Evolutionary conservation across 2,113 vertebrate species (phyloP), one percentile per base, ranked within the genome.

Genomic region (Ciconia stormi): DNA sequence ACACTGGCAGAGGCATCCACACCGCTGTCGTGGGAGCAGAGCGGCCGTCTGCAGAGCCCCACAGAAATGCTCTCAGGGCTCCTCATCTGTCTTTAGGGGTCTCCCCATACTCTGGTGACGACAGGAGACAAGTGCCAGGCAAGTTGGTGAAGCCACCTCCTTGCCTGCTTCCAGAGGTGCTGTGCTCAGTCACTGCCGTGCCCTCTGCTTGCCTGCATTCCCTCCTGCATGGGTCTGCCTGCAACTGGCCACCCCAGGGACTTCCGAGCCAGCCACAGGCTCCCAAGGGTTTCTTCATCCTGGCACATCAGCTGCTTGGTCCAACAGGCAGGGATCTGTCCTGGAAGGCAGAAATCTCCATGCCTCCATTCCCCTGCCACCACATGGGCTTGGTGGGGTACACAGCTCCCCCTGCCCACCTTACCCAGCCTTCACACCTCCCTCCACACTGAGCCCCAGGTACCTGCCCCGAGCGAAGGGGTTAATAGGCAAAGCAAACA

Each of bases 371-470:
- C 19, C 9, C 38, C 15, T 32, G 69, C 10, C 34, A 10, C 49
- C 20, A 34, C 16, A 44, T 0, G 0, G 40, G 59, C 27, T 40
- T 23, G 13, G 36, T 38, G 42, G 26, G n/a, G 23, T 44, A 42
- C 23, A 8, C 30, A 22, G 7, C 38, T 53, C 22, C n/a, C 32
- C 7, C 38, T 46, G 56, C 42, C 59, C 59, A 40, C 34, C 2
- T 0, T 21, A 23, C 27, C 38, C 53, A 47, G 7, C 40, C n/a
- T 34, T 40, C 61, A 18, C 11, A 27, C 21, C 32, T 65, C 42
- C 18, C 36, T 82, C 22, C 0, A 0, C 22, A n/a, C 0, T 0
- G 2, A 69, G 49, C 30, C 44, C 25, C 66, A 12, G 26, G 16
- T 59, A 67, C 47, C 52, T 42, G 74, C 34, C 19, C 38, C 1